phyloP scores from a whole-genome alignment of 1,140 invertebrate species.

The Ylistrum balloti region DNA sequence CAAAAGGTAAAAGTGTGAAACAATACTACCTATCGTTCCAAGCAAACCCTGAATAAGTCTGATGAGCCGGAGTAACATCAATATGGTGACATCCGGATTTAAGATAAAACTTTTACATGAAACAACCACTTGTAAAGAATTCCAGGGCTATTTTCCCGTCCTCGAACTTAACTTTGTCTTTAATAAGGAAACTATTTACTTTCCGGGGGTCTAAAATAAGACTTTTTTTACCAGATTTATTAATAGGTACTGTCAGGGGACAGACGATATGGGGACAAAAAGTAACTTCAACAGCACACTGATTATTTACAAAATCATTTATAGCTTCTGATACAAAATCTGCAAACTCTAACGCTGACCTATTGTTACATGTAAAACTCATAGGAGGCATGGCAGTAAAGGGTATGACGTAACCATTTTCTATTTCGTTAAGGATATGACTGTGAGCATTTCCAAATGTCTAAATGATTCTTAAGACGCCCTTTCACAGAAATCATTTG shows the following conservation, averaged over 20 bases:
- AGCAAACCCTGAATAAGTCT: conserved; percentile 53
- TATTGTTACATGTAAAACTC: not conserved
- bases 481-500: conserved; percentile 12
- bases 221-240: conserved; percentile 48
- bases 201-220: conserved; percentile 54
- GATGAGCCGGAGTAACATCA: conserved; percentile 18
- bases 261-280: conserved; percentile 51
- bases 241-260: conserved; percentile 49
- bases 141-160: conserved; percentile 41
- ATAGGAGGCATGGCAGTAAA: conserved; percentile 9
- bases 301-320: not conserved
- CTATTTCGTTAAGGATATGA: not conserved
- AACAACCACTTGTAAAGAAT: not conserved
- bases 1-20: conserved; percentile 55
- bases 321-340: conserved; percentile 43
- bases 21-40: conserved; percentile 51
- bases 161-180: conserved; percentile 41
- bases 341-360: not conserved
- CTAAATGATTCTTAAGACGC: not conserved
- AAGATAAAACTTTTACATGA: conserved; percentile 29
- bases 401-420: conserved; percentile 41
- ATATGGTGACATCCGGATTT: conserved; percentile 52
- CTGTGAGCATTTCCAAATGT: conserved; percentile 42
- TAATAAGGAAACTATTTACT: not conserved
- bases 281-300: conserved; percentile 47